phyloP scores from a whole-genome alignment of 1,140 invertebrate species.

The Oreohelix idahoensis region DNA sequence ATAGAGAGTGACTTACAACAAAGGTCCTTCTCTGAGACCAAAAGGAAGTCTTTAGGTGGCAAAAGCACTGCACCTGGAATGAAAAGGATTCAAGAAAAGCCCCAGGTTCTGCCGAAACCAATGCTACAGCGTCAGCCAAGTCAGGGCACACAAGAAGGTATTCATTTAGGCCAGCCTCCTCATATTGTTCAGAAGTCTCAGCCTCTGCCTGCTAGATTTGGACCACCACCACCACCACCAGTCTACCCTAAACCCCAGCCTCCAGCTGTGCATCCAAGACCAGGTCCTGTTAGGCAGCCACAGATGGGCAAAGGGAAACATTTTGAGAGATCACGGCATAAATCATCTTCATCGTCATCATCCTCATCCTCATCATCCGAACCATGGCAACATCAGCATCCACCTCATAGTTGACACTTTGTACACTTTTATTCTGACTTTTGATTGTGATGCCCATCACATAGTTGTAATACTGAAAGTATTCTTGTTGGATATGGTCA shows the following conservation, averaged over 20 bases:
- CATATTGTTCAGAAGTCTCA: constrained; percentile 10
- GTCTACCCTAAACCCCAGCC: constrained; percentile 18
- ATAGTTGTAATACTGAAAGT: neutral
- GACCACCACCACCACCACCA: constrained; percentile 1
- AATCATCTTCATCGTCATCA: constrained; percentile 19
- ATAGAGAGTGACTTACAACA: neutral
- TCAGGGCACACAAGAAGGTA: neutral
- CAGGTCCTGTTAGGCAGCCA: constrained; percentile 26
- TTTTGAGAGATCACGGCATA: constrained; percentile 18
- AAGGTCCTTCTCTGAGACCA: neutral
- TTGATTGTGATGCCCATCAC: neutral
- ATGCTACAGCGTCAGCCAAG: neutral
- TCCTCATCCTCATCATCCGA: constrained; percentile 32
- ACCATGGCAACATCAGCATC: neutral
- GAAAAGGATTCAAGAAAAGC: neutral
- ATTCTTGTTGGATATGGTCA: neutral
- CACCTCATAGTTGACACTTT: neutral
- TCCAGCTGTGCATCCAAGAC: neutral
- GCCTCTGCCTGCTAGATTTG: neutral
- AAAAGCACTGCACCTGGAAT: neutral
- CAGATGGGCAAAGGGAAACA: constrained; percentile 40
- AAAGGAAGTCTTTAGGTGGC: neutral
- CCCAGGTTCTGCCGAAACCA: constrained; percentile 11
- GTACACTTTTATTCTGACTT: neutral
- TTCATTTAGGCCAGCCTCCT: neutral